Evolutionary conservation across 2,113 vertebrate genomes (phyloP).

Genomic region (Enhydra lutris): DNA sequence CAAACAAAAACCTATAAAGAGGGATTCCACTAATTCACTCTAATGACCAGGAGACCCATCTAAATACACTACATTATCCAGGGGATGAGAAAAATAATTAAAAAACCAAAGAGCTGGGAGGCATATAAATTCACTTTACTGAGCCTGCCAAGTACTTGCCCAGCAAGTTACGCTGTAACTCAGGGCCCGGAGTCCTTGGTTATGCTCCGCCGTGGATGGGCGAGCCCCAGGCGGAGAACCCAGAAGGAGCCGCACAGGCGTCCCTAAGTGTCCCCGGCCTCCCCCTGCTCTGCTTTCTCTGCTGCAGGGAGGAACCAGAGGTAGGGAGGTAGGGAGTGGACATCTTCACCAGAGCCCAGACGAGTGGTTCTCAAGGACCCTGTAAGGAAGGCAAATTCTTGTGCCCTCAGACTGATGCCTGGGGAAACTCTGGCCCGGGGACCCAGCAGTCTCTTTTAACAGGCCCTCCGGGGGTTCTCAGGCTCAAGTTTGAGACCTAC

Average conservation of each 20-base stretch:
- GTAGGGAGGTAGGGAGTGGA: too few relatives aligned
- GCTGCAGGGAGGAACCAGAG: background rate
- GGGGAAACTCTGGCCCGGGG: background rate
- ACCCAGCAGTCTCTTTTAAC: background rate
- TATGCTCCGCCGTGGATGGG: background rate
- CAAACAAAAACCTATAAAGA: slow-evolving; percentile 66
- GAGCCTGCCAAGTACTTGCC: background rate
- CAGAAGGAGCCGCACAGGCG: background rate
- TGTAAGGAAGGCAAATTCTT: background rate
- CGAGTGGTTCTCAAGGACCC: background rate
- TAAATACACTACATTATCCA: slow-evolving; percentile 37
- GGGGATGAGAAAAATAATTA: slow-evolving; percentile 55
- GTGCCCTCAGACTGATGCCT: background rate
- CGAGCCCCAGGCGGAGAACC: background rate
- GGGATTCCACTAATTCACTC: slow-evolving; percentile 71
- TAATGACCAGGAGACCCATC: slow-evolving; percentile 44
- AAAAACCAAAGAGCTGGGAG: background rate
- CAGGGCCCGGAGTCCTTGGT: background rate
- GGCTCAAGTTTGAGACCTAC: background rate
- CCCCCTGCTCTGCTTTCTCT: background rate
- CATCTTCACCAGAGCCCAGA: background rate
- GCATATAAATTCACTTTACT: slow-evolving; percentile 37
- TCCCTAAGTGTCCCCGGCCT: background rate
- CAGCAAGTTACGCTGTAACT: background rate
- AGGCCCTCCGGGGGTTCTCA: background rate